phyloP scores from a whole-genome alignment of 2,888 invertebrate genomes.

The Caenorhabditis zanzibari region DNA sequence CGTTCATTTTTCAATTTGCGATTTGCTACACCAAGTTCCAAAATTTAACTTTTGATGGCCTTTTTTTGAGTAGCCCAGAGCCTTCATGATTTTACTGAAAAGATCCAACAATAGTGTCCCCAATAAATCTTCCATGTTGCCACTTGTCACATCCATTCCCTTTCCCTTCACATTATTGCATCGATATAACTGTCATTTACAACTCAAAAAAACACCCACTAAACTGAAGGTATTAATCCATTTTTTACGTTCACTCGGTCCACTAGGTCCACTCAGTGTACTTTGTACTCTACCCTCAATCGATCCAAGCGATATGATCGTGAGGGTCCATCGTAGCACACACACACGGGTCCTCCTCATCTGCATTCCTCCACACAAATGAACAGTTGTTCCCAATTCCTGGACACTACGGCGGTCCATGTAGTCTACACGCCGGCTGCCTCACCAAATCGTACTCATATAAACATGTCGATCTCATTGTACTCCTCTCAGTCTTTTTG shows the following conservation, averaged over 20 bases:
- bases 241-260: not conserved
- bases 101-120: too few species aligned
- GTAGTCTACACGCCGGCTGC: constrained; percentile 34
- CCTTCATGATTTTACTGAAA: too few species aligned
- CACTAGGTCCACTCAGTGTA: constrained; percentile 21
- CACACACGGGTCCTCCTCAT: constrained; percentile 22
- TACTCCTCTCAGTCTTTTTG: not conserved
- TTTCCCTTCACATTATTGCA: too few species aligned
- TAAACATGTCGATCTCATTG: not conserved
- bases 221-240: too few species aligned
- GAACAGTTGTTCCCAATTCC: constrained; percentile 51
- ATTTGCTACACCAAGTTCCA: too few species aligned
- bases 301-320: constrained; percentile 51
- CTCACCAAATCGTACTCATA: constrained; percentile 2
- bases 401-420: constrained; percentile 24
- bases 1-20: too few species aligned
- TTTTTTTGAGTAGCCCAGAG: too few species aligned
- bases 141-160: too few species aligned
- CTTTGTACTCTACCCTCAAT: constrained; percentile 32
- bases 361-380: constrained; percentile 24
- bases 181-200: not conserved
- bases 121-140: too few species aligned
- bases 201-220: not conserved
- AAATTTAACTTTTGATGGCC: too few species aligned
- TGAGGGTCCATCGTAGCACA: constrained; percentile 49